Percentiles rank a stretch among this genome's conserved stretches.
These are phyloP conservation scores for Araneus ventricosus DNA, from an alignment of 1,140 invertebrate genomes.

Conservation along the genomic window DNA sequence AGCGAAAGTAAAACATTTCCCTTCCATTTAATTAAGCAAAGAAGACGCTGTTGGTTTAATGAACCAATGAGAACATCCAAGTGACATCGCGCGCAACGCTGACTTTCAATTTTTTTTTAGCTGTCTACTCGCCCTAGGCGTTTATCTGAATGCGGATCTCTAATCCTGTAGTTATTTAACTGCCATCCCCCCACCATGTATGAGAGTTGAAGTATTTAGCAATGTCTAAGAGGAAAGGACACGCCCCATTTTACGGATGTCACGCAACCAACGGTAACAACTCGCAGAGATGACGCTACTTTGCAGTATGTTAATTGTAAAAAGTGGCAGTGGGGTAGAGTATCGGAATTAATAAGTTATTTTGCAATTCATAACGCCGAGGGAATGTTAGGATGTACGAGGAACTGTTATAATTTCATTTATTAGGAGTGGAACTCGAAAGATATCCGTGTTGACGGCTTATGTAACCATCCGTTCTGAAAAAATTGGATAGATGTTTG, in stretches of 20 bases:
- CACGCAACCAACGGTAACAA: constrained; percentile 26
- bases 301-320: constrained; percentile 9
- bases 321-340: background rate
- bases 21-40: constrained; percentile 7
- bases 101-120: constrained; percentile 4
- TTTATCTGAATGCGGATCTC: constrained; percentile 29
- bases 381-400: background rate
- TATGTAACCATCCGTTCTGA: no score
- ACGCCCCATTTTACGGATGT: constrained; percentile 32
- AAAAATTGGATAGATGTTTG: no score
- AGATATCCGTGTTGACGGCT: no score
- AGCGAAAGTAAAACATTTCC: background rate
- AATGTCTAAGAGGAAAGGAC: constrained; percentile 15
- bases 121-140: constrained; percentile 1
- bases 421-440: background rate
- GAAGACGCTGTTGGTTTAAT: background rate
- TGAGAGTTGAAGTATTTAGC: constrained; percentile 17
- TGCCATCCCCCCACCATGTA: background rate
- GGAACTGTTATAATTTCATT: constrained; percentile 22
- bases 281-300: background rate
- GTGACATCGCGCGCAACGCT: constrained; percentile 17
- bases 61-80: constrained; percentile 26
- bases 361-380: background rate
- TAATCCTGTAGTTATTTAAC: constrained; percentile 37
- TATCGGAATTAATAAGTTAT: constrained; percentile 4